Conservation (phyloP, 2,888 invertebrate species). For the Galerucella pusilla region DNA sequence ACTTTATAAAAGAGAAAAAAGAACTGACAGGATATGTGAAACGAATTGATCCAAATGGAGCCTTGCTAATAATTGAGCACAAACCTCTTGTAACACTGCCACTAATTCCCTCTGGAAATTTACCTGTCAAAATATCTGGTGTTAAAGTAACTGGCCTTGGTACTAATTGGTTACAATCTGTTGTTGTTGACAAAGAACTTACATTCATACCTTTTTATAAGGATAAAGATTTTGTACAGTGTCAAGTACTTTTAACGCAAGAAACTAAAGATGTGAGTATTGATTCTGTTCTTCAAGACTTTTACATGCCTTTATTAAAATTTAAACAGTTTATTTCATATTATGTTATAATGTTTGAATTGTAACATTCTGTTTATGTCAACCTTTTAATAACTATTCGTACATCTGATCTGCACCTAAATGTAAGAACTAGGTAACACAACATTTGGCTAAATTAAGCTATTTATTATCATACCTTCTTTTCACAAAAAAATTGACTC, state of each 20-base stretch:
- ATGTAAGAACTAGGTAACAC: no score
- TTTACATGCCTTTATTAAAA: no score
- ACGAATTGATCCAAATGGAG: slow-evolving; percentile 62
- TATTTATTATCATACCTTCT: no score
- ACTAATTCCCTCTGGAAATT: slow-evolving; percentile 54
- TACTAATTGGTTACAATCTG: slow-evolving; percentile 64
- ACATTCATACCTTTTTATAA: slow-evolving; percentile 64
- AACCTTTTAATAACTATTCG: no score
- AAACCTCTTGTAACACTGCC: slow-evolving; percentile 60
- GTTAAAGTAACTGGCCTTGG: slow-evolving; percentile 67
- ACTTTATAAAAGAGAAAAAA: slow-evolving; percentile 60
- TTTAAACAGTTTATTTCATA: no score
- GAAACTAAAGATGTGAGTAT: slow-evolving; percentile 54
- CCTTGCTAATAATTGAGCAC: slow-evolving; percentile 63
- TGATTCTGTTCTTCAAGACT: background rate
- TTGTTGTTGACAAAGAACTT: slow-evolving; percentile 62
- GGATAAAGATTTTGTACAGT: slow-evolving; percentile 64
- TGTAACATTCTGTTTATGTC: no score
- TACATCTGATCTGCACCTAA: no score
- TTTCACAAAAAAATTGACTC: no score
- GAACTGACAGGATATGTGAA: slow-evolving; percentile 62
- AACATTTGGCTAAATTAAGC: no score
- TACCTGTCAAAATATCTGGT: slow-evolving; percentile 69
- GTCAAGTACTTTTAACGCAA: slow-evolving; percentile 63
- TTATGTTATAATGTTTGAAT: no score